These are phyloP conservation scores for Nemotelus nigrinus DNA, from an alignment of 2,888 invertebrate genomes.

Conservation along the genomic window DNA sequence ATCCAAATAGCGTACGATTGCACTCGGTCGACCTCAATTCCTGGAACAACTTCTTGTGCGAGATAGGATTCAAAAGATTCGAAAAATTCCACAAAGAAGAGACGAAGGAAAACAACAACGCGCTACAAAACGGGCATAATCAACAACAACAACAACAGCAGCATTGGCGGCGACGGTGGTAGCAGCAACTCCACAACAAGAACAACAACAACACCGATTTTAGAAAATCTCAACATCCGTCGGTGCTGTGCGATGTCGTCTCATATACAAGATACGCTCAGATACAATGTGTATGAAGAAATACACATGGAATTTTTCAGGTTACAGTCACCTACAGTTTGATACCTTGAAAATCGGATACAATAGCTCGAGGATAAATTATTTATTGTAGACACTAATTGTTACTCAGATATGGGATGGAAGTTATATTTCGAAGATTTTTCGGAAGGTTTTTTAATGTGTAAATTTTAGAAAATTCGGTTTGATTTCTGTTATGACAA, in stretches of 20 bases:
- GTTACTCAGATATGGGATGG: too few relatives aligned
- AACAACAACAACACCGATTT: background rate
- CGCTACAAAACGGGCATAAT: background rate
- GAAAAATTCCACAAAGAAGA: background rate
- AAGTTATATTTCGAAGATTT: too few relatives aligned
- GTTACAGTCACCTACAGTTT: too few relatives aligned
- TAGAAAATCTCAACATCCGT: background rate
- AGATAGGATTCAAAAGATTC: slow-evolving; percentile 28
- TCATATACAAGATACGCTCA: background rate
- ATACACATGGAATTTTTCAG: background rate
- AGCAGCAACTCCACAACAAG: too few relatives aligned
- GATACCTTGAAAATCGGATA: too few relatives aligned
- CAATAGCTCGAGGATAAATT: too few relatives aligned
- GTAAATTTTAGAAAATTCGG: too few relatives aligned
- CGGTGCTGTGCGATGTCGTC: background rate
- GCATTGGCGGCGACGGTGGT: too few relatives aligned
- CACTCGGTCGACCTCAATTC: slow-evolving; percentile 41
- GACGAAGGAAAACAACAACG: background rate
- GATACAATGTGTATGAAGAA: too few relatives aligned
- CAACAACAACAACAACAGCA: background rate
- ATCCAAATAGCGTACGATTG: slow-evolving; percentile 13
- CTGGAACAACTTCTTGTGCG: slow-evolving; percentile 47
- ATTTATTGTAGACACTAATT: too few relatives aligned
- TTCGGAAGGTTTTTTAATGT: too few relatives aligned
- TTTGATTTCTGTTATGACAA: too few relatives aligned